phyloP scores from a whole-genome alignment of 2,888 invertebrate genomes.

The Apodemia duryi region DNA sequence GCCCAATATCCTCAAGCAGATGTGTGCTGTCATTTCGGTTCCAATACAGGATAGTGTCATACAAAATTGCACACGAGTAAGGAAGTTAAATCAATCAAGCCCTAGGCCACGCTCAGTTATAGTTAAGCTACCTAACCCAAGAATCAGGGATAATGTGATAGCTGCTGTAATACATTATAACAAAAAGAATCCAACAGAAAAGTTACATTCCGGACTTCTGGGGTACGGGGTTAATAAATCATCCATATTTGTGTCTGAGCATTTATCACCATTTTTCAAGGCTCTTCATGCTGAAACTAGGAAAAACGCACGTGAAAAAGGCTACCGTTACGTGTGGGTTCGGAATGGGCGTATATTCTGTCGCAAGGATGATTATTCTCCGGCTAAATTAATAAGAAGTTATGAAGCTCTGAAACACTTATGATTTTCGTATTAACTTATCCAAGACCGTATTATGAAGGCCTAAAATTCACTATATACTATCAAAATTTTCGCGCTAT shows the following conservation, averaged over 20 bases:
- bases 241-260: slow-evolving; percentile 24
- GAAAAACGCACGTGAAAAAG: slow-evolving; percentile 18
- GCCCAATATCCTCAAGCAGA: too few species aligned
- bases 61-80: slow-evolving; percentile 12
- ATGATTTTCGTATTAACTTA: slow-evolving; percentile 8
- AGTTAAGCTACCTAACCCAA: slow-evolving; percentile 19
- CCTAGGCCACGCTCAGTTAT: slow-evolving; percentile 18
- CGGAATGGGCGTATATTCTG: slow-evolving; percentile 26
- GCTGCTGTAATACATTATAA: slow-evolving; percentile 28
- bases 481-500: slow-evolving; percentile 25
- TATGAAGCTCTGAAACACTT: slow-evolving; percentile 20
- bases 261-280: slow-evolving; percentile 22
- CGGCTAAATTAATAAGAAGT: slow-evolving; percentile 21
- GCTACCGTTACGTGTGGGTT: slow-evolving; percentile 25
- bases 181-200: slow-evolving; percentile 25
- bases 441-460: neutral
- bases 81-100: slow-evolving; percentile 16
- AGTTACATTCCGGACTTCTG: slow-evolving; percentile 22
- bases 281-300: slow-evolving; percentile 22
- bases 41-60: slow-evolving; percentile 17
- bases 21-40: too few species aligned
- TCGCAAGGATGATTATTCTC: slow-evolving; percentile 24
- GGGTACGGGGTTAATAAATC: slow-evolving; percentile 20
- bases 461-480: slow-evolving; percentile 22
- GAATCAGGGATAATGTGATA: slow-evolving; percentile 22